Conservation (phyloP, 2,113 vertebrate genomes). For the Sterrhoptilus dennistouni region DNA sequence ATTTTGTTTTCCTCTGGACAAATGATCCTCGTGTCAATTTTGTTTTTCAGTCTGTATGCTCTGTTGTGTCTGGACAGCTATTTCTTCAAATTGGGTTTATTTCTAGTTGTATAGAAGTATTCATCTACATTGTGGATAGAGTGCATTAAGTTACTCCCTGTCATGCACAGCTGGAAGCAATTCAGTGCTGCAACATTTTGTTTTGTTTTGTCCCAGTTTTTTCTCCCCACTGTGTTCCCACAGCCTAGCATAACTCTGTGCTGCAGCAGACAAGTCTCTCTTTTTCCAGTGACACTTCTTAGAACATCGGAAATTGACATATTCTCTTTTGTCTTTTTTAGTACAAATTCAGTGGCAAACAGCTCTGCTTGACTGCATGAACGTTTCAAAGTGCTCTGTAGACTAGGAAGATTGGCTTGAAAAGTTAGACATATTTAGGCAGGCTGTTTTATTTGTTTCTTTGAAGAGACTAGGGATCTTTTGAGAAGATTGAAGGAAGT, state of each 20-base stretch:
- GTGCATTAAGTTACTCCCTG: constrained; percentile 64
- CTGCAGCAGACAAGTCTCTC: constrained; percentile 55
- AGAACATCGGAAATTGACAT: constrained; percentile 68
- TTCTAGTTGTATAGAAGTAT: constrained; percentile 66
- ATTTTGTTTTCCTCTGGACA: constrained; percentile 34
- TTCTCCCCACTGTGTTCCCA: constrained; percentile 66
- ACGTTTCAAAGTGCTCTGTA: constrained; percentile 54
- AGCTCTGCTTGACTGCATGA: constrained; percentile 53
- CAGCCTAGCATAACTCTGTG: constrained; percentile 46
- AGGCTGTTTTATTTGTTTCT: constrained; percentile 49
- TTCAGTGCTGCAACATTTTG: constrained; percentile 70
- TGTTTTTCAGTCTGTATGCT: not conserved
- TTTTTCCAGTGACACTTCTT: constrained; percentile 57
- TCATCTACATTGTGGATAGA: constrained; percentile 64
- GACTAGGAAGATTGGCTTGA: constrained; percentile 60
- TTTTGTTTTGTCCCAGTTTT: constrained; percentile 74
- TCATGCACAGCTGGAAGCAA: constrained; percentile 73
- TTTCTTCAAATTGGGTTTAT: constrained; percentile 69
- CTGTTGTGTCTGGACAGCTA: constrained; percentile 64
- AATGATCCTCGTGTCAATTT: not conserved
- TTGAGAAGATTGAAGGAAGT: constrained; percentile 45
- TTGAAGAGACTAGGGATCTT: constrained; percentile 41
- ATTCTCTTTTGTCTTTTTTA: constrained; percentile 70
- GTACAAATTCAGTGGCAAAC: constrained; percentile 65
- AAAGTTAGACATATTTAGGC: constrained; percentile 62